Conservation (phyloP, 2,888 invertebrate species). For the Cheilosia urbana region DNA sequence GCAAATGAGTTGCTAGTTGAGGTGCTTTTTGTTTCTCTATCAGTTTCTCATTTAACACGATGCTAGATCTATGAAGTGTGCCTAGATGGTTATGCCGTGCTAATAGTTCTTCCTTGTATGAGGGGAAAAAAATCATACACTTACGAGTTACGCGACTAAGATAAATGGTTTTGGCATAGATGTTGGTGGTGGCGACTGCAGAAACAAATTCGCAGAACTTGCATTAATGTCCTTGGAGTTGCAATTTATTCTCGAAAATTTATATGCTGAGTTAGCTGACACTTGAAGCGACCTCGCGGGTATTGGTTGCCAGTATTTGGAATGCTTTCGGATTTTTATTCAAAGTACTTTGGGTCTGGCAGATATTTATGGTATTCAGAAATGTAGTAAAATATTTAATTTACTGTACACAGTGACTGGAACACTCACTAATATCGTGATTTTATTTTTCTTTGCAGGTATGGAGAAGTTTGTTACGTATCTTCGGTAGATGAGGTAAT, state of each 20-base stretch:
- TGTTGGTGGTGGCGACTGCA: neutral
- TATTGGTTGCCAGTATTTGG: too few relatives aligned
- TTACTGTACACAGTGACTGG: too few relatives aligned
- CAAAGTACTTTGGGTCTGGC: too few relatives aligned
- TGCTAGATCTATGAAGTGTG: constrained; percentile 17
- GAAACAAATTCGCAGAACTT: neutral
- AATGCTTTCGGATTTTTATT: too few relatives aligned
- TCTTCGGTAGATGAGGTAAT: too few relatives aligned
- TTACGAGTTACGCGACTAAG: neutral
- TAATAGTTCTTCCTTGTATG: neutral
- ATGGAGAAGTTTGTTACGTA: too few relatives aligned
- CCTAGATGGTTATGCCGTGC: constrained; percentile 16
- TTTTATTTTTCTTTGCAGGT: too few relatives aligned
- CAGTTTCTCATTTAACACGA: constrained; percentile 31
- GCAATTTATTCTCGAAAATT: neutral
- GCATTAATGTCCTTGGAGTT: neutral
- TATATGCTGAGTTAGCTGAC: neutral
- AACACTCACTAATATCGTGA: too few relatives aligned
- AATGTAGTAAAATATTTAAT: too few relatives aligned
- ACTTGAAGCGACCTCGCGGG: too few relatives aligned
- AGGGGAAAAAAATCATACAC: neutral
- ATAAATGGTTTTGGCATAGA: constrained; percentile 5
- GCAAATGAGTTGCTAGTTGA: constrained; percentile 43
- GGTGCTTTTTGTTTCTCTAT: constrained; percentile 10
- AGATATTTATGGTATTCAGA: too few relatives aligned